Conservation (phyloP, 2,888 invertebrate species). For the Eupeodes luniger region DNA sequence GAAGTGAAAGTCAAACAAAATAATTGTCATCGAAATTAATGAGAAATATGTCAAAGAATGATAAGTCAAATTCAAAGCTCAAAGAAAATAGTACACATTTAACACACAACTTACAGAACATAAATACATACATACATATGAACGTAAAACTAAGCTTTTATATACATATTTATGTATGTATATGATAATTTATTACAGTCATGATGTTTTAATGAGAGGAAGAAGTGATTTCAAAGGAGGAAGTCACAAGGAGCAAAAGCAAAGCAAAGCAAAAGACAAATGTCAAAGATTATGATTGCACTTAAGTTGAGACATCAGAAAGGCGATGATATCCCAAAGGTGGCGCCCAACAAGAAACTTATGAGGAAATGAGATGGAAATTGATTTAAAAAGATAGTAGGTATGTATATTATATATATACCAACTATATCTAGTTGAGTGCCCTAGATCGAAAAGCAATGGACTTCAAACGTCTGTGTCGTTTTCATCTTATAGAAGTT, state of each 20-base stretch:
- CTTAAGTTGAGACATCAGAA: constrained; percentile 10
- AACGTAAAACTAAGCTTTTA: neutral
- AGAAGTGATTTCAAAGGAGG: constrained; percentile 5
- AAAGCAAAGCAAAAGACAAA: neutral
- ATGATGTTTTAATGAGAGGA: constrained; percentile 27
- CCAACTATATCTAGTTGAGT: no score
- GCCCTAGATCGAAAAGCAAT: no score
- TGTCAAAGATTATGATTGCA: constrained; percentile 37
- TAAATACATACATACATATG: neutral
- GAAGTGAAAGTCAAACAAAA: neutral
- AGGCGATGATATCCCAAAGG: neutral
- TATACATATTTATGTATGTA: no score
- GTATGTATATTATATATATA: no score
- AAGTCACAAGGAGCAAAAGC: neutral
- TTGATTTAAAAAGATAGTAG: constrained; percentile 1
- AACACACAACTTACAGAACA: no score
- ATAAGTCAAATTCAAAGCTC: neutral
- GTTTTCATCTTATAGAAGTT: no score
- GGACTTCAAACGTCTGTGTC: no score
- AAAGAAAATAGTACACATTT: no score
- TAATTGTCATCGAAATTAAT: constrained; percentile 22
- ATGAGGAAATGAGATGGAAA: constrained; percentile 31
- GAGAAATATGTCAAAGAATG: neutral
- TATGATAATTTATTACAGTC: neutral
- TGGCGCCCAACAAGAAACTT: neutral